Base-by-base conservation (phyloP, 2,888 invertebrate species). In the Orthosia cruda region DNA sequence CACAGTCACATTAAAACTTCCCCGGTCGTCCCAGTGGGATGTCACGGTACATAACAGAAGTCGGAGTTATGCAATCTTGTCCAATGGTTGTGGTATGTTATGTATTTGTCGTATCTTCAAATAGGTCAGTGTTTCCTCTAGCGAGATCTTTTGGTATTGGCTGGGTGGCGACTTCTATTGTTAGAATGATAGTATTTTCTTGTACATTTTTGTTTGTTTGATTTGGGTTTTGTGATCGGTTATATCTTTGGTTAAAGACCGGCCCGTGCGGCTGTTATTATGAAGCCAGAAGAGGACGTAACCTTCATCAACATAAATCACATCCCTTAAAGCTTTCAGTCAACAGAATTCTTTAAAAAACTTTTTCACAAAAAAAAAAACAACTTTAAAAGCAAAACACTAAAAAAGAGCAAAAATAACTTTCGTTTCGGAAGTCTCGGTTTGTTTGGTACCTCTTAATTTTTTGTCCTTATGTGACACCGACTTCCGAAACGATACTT, bases 61-160 rank as follows among this genome's bases (percentile, higher is more conserved):
- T 81, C 23, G 13, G 62, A 20, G 74, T 62, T 78, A 66, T 61
- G 55, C 45, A 65, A 81, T 18, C 65, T 52, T 65, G 50, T 69
- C 57, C 23, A 16, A 63, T 71, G 54, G 49, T 55, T 65, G 40
- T n/a, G 20, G 7, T 59, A 5, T 59, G n/a, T 40, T 32, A 20
- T 16, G 3, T 65, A 58, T 58, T 69, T 66, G n/a, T 69, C 64
- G 49, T 80, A 18, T 64, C 55, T 54, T 5, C 45, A 72, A 83
- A 77, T 77, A 78, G 83, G 68, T 78, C 79, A 83, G 16, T 54
- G 15, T 23, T 71, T 62, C 63, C 32, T 63, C 13, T 55, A 23
- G 49, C 49, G 18, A 54, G 50, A 66, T 62, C 23, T 74, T 68
- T 76, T 59, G 57, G 26, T 45, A 50, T 74, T 52, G 57, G 49